Base-by-base conservation (phyloP, 2,888 invertebrate genomes). In the Schrankia costaestrigalis region DNA sequence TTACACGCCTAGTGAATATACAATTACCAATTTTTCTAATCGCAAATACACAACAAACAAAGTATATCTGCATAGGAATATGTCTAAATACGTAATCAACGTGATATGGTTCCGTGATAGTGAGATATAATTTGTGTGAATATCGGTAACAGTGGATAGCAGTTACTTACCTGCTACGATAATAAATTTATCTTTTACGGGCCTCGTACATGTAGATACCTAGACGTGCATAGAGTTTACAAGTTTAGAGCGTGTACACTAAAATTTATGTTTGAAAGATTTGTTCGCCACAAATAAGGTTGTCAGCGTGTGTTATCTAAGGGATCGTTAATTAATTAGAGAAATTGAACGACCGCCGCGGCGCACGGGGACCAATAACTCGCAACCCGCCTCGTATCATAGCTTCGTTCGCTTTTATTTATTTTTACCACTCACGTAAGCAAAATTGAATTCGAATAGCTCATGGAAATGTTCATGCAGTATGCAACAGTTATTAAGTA, bases 311-410 rank as follows among this genome's bases (percentile, higher is more conserved):
- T 73, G 78, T 86, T 86, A 86, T 86, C 86, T 85, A 79, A 69
- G 65, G 77, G 81, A 87, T 87, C 87, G 83, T 82, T 86, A 86
- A 86, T 86, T 87, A 87, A 87, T 87, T 87, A 87, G 86, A 86
- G 86, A 86, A 85, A 86, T 87, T 87, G 86, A 85, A 79, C 82
- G 82, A 77, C 78, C 77, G 76, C 77, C 70, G 74, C 76, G 71
- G 76, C 67, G 82, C 71, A 71, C 73, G 63, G 87, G 87, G 87
- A 85, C 80, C 84, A 74, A 86, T 87, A 87, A 86, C 86, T 87
- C 83, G 85, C 84, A 75, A 78, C 80, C 75, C 78, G 72, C 74
- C 80, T 80, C 80, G 82, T 87, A 86, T 86, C 85, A 87, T 86
- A 85, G 79, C 82, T 79, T 73, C 70, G 70, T 61, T 71, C 64